These are phyloP conservation scores for Sinocyclocheilus anshuiensis DNA, from an alignment of 2,113 vertebrate genomes.

Conservation along the genomic window DNA sequence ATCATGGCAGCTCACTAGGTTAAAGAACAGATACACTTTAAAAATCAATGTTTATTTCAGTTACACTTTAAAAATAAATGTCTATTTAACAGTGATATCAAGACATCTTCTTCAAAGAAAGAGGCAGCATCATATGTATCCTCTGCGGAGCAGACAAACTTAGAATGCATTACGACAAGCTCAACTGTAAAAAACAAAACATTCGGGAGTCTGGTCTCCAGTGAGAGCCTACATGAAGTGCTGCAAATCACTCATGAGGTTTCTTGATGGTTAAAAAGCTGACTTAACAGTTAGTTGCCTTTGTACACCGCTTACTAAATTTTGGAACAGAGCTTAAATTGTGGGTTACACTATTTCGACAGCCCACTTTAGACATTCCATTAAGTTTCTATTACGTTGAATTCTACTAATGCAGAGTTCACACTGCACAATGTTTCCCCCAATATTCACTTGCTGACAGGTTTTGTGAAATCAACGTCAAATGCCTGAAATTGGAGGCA, in stretches of 20 bases:
- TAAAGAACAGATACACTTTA: too few relatives aligned
- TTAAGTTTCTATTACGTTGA: too few relatives aligned
- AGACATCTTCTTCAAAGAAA: not conserved
- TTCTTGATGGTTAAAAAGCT: not conserved
- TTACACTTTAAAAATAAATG: not conserved
- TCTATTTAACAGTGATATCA: not conserved
- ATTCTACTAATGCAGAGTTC: too few relatives aligned
- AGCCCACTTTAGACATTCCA: too few relatives aligned
- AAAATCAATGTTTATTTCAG: too few relatives aligned
- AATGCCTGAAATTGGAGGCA: too few relatives aligned
- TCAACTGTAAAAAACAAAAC: not conserved
- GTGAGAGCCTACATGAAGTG: not conserved
- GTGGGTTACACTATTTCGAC: too few relatives aligned
- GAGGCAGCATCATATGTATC: not conserved
- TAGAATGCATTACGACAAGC: not conserved
- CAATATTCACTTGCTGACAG: too few relatives aligned
- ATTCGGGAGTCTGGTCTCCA: not conserved
- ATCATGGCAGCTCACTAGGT: too few relatives aligned
- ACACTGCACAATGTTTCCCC: too few relatives aligned
- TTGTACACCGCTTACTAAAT: not conserved
- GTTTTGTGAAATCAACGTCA: too few relatives aligned
- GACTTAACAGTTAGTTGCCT: not conserved
- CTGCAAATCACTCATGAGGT: not conserved
- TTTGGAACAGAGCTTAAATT: not conserved
- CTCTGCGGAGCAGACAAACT: not conserved